Base-by-base conservation (phyloP, 2,113 vertebrate species). In the Gadus macrocephalus region DNA sequence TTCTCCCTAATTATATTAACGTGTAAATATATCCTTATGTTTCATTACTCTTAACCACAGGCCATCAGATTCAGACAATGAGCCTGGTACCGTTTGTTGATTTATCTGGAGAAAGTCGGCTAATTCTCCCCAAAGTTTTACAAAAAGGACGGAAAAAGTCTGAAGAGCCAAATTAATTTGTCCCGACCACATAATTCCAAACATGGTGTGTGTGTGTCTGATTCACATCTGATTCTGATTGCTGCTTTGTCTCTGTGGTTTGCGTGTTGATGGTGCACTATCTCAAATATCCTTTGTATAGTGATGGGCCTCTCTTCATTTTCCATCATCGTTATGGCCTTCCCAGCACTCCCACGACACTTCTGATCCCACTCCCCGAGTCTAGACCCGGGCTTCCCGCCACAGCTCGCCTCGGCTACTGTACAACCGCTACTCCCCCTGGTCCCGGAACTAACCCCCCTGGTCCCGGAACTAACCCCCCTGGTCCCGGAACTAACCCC, bases 261-360 rank as follows among this genome's bases (percentile, higher is more conserved):
- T 82, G 17, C 31, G 58, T 77, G 76, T 78, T 83, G 77, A 84
- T 86, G 77, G 76, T 87, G 72, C 77, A n/a, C 75, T 80, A 61
- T 61, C 64, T 80, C 5, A 81, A 84, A 71, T 76, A 74, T 65
- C 63, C 58, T n/a, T 71, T 71, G 70, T 68, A 78, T 62, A 56
- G 69, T 79, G 74, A 79, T 76, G 75, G 66, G 67, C 67, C 64
- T 78, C 73, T 87, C 79, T 78, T 81, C 72, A 15, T 82, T 86
- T 85, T 85, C 82, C 75, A 81, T 83, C 65, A 62, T 62, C 25
- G 20, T 62, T 62, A 5, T 83, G 3, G 55, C 15, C 2, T 58
- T 58, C 55, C 55, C 55, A n/a, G 55, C 55, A 58, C 55, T 17
- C 55, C 55, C 55, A 16, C 55, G 0, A 9, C 55, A 4, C 55